Evolutionary conservation across 2,797 vertebrate genomes (phyloP).

Genomic region (Emydoidea blandingii): DNA sequence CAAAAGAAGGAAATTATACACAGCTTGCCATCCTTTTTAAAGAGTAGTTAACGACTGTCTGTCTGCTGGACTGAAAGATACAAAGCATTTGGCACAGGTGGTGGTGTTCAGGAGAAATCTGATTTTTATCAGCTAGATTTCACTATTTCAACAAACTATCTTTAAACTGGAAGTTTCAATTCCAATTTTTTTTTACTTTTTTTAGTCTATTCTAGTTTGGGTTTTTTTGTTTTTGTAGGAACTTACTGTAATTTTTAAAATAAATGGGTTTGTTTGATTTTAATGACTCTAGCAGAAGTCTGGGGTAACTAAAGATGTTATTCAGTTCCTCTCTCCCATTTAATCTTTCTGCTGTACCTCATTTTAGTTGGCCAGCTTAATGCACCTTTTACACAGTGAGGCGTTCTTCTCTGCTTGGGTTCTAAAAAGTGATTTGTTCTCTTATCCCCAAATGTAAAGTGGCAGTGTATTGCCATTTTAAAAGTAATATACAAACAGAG

Average conservation of each 20-base stretch:
- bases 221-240: background rate
- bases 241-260: background rate
- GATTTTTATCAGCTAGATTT: rapidly evolving
- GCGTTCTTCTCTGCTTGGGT: background rate
- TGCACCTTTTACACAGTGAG: background rate
- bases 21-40: background rate
- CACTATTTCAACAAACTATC: background rate
- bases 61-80: background rate
- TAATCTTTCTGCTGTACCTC: background rate
- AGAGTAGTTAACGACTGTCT: background rate
- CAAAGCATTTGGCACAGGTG: background rate
- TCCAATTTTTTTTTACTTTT: no score
- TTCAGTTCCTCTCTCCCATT: background rate
- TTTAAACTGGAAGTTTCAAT: background rate
- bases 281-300: background rate
- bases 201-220: background rate
- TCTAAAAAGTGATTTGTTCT: background rate
- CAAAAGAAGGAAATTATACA: background rate
- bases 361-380: background rate
- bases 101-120: background rate
- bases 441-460: background rate
- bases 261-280: background rate
- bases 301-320: background rate
- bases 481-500: background rate
- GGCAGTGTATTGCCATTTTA: background rate